Base-by-base conservation (phyloP, 2,797 vertebrate species). In the Eulemur albifrons region DNA sequence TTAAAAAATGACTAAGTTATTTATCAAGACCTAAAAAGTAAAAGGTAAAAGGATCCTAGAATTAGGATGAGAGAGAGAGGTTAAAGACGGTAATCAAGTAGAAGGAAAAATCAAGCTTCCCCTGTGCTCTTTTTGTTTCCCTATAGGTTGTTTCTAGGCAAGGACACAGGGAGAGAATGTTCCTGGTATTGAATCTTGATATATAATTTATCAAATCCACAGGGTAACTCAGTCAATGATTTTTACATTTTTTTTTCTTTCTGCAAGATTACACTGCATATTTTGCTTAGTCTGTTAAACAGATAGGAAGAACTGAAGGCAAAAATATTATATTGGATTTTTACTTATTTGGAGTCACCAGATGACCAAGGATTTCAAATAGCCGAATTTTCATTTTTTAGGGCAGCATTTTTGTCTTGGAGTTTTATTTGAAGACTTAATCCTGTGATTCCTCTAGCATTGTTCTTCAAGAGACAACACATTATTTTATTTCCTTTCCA, bases 231-330 rank as follows among this genome's bases (percentile, higher is more conserved):
- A 94, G 20, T 87, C 61, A 93, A 82, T 96, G 30, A 87, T 81
- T 93, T 97, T 93, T 92, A 69, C 89, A 48, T 70, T 82, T 84
- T 70, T 84, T 90, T 96, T 84, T 38, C 54, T 93, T 90, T 96
- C 90, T 90, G 40, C 43, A 94, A 87, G 72, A 86, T 73, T 96
- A 23, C 57, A 92, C 27, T 79, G 35, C 65, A 61, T 4, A 59
- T 93, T 96, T 96, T 92, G 59, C 43, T 96, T 88, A 93, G 27
- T 77, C 61, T 93, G 35, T 88, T 85, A 90, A 72, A 93, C 73
- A 21, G 27, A 81, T 61, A 67, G 75, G 48, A 88, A 95, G 38
- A 96, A 88, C 13, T 85, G 50, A 89, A 88, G 32, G 59, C 57
- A 95, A 80, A 93, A 94, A 43, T 79, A 35, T 75, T 65, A 50